phyloP scores from a whole-genome alignment of 64 coral and sea anemone species.

The Orbicella faveolata region DNA sequence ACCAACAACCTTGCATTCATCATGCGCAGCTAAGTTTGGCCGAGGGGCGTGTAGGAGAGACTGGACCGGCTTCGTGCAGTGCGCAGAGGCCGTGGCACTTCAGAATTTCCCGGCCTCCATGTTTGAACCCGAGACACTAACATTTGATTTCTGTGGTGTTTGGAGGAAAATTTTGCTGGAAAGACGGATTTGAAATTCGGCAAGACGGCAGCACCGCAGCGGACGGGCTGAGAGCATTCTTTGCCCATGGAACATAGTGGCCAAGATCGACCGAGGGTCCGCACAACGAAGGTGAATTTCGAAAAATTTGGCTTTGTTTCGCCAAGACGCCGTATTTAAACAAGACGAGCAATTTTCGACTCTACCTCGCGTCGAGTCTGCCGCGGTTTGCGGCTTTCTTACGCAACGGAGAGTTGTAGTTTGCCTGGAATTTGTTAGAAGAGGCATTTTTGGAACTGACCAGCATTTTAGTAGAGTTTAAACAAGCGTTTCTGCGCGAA shows the following conservation, averaged over 20 bases:
- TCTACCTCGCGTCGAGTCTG: constrained; percentile 30
- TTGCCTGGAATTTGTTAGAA: background rate
- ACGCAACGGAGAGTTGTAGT: background rate
- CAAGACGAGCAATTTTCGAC: constrained; percentile 63
- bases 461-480: background rate
- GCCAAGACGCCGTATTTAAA: constrained; percentile 87
- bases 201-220: constrained; percentile 76
- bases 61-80: constrained; percentile 57
- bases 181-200: constrained; percentile 59
- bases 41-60: constrained; percentile 60
- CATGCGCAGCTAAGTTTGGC: constrained; percentile 27
- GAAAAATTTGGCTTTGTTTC: constrained; percentile 88
- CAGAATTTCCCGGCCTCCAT: constrained; percentile 44
- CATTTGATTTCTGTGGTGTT: constrained; percentile 73
- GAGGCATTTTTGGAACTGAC: background rate
- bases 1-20: background rate
- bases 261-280: constrained; percentile 90
- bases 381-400: constrained; percentile 42
- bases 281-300: constrained; percentile 92
- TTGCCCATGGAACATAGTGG: constrained; percentile 96
- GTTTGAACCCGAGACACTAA: constrained; percentile 39
- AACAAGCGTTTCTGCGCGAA: background rate
- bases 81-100: constrained; percentile 54
- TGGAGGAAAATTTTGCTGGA: constrained; percentile 57
- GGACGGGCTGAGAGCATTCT: constrained; percentile 64